Percentiles rank a stretch among this genome's conserved stretches.
Conservation (phyloP, 2,113 vertebrate species). For the Talpa occidentalis region DNA sequence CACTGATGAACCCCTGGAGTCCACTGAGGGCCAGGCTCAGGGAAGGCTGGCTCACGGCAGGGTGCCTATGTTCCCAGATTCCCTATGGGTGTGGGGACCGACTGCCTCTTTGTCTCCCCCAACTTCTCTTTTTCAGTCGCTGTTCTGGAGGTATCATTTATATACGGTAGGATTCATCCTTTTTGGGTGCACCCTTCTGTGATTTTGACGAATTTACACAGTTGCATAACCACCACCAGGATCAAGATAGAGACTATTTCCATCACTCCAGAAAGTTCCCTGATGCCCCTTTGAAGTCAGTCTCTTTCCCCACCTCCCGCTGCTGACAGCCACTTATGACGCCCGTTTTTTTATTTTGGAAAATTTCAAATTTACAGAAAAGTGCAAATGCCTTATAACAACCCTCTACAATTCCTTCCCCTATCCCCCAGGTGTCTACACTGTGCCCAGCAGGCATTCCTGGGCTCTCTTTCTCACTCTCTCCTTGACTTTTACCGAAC, state of each 20-base stretch:
- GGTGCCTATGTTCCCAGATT: neutral
- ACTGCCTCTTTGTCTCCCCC: neutral
- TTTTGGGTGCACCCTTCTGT: neutral
- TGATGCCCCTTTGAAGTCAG: fast-evolving
- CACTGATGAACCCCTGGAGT: neutral
- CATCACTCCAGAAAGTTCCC: neutral
- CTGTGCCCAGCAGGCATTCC: neutral
- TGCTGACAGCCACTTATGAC: neutral
- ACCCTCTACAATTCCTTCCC: fast-evolving
- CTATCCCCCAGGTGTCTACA: neutral
- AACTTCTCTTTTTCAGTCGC: neutral
- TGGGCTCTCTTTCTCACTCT: neutral
- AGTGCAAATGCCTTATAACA: neutral
- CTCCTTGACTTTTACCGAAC: neutral
- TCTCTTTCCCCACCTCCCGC: neutral
- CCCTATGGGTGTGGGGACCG: neutral
- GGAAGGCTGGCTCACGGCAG: neutral
- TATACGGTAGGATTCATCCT: neutral
- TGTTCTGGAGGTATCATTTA: neutral
- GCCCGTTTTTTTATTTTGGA: neutral
- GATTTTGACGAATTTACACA: neutral
- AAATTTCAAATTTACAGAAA: neutral
- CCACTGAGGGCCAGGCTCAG: neutral
- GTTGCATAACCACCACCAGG: neutral
- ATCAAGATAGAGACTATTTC: neutral